A percentile compares a stretch with the other conserved stretches of the same genome.
phyloP scores from a whole-genome alignment of 2,888 invertebrate species.

The Alentia gelatinosa region DNA sequence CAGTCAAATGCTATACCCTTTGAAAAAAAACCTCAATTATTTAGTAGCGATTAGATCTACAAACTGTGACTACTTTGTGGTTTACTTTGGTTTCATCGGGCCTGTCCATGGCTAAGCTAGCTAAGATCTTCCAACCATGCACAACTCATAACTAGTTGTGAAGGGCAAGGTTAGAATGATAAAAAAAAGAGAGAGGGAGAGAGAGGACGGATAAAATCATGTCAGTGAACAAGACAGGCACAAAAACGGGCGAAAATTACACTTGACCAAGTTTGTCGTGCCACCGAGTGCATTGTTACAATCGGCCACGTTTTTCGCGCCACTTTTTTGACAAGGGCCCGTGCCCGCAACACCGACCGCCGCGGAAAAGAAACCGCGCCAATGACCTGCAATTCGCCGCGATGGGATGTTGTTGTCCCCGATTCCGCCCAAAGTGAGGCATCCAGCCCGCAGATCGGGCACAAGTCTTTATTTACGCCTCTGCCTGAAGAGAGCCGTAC shows the following conservation, averaged over 20 bases:
- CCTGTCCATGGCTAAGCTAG: too few species aligned
- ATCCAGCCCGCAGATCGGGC: too few species aligned
- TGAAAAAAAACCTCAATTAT: too few species aligned
- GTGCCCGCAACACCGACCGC: too few species aligned
- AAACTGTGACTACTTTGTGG: too few species aligned
- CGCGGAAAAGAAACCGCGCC: background rate
- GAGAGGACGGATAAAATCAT: slow-evolving; percentile 16
- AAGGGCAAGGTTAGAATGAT: background rate
- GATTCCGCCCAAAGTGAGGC: background rate
- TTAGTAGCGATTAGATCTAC: too few species aligned
- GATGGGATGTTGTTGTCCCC: background rate
- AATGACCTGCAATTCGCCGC: background rate
- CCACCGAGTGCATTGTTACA: background rate
- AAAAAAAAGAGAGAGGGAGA: background rate
- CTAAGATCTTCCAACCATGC: too few species aligned
- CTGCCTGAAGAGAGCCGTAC: background rate
- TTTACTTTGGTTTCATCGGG: too few species aligned
- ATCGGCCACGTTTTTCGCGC: background rate
- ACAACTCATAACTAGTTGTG: background rate
- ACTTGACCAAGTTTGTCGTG: slow-evolving; percentile 17
- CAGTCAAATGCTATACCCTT: too few species aligned
- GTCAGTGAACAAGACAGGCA: background rate
- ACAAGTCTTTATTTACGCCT: background rate
- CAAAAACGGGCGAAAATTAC: background rate
- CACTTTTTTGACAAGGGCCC: background rate